Evolutionary conservation across 1,140 invertebrate species (phyloP), one percentile per base, ranked within the genome.

Genomic region (Riptortus pedestris): DNA sequence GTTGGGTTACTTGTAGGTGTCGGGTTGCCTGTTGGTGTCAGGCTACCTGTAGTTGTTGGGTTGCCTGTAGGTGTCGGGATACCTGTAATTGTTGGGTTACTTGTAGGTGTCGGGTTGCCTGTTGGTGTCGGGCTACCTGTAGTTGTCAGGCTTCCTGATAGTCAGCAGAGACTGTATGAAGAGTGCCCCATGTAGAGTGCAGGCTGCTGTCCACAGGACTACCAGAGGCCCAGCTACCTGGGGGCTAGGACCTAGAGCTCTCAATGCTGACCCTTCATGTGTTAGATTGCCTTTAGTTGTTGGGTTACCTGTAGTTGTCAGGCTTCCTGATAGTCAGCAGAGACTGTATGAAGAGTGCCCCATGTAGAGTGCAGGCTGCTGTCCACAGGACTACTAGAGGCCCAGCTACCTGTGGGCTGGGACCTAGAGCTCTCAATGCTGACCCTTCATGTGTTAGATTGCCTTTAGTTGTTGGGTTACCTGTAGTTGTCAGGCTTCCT

Each of bases 371-470:
- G 55, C 78, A 73, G 1, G 80, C 79, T 0, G 74, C 65, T 0
- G 71, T 73, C 80, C 80, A 81, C 7, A 81, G 72, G 7, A 76
- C 62, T 0, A 78, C 76, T 0, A 81, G 69, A 0, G 78, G 77
- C 3, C 78, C 67, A 20, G 70, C 70, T 14, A 70, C 69, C 38
- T 70, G 71, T 2, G 73, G 65, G 0, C 71, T 72, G 0, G 79
- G 79, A 0, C 79, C 79, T 7, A 81, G 71, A 11, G 76, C 79
- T 18, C 80, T 68, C 18, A 69, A 60, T 1, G 38, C 4, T 0
- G 77, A 62, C 2, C 43, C 43, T n/a, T n/a, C n/a, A n/a, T n/a
- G n/a, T n/a, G n/a, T n/a, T n/a, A n/a, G n/a, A n/a, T n/a, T n/a
- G n/a, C n/a, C n/a, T n/a, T n/a, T n/a, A n/a, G n/a, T n/a, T n/a